Evolutionary conservation across 2,113 vertebrate genomes (phyloP), one percentile per base, ranked within the genome.

Genomic region (Psophia crepitans): DNA sequence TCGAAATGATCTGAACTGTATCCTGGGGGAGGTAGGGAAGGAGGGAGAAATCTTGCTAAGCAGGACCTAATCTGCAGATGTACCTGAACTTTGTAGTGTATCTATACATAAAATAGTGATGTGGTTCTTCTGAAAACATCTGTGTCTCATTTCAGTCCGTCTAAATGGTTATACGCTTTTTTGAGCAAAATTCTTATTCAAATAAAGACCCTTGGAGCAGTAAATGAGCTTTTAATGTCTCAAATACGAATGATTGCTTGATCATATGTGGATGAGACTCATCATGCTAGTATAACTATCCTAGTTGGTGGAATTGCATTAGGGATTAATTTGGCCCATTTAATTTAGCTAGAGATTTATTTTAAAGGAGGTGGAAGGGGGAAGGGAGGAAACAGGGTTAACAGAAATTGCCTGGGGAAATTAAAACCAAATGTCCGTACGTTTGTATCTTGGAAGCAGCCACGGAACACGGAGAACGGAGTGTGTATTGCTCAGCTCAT

Each of bases 321-420:
- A 95, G 95, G 93, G 97, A 97, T 97, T 97, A 96, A 96, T 96
- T 95, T 97, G 95, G 92, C 81, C 92, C 88, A 91, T 95, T 98
- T 94, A 96, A 95, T 94, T 97, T 96, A 96, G 66, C 78, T 84
- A 35, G 90, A 86, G 64, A 68, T 95, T 89, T 95, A 80, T 76
- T 87, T 90, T 90, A 87, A 89, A 96, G 88, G 69, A 93, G 32
- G 14, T 24, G 28, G 89, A 71, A 90, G 78, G 60, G n/a, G 95
- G 89, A 79, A 86, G 91, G 73, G 87, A 89, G 69, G 81, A 89
- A 95, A 84, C 74, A 65, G 93, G 74, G 95, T 83, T 96, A 96
- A 96, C 54, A 73, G 54, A 83, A 97, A 87, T 66, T 93, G 77
- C 74, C 87, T 87, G 80, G 87, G 94, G 95, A 94, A 93, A 91